Conservation (phyloP, 2,797 vertebrate genomes). For the Sebastes diaconus region DNA sequence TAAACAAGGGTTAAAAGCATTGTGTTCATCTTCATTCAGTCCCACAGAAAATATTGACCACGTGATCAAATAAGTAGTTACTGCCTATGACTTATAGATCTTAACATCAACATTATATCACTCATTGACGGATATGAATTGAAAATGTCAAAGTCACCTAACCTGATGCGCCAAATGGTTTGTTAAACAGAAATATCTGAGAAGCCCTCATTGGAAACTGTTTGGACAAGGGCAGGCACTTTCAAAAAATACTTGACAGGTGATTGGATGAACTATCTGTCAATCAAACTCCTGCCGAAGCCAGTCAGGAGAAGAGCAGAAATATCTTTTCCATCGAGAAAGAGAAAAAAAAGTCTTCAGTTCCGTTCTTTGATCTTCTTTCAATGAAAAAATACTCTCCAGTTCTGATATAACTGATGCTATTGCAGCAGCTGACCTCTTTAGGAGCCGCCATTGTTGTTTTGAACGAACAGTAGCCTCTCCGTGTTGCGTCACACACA, state of each 20-base stretch:
- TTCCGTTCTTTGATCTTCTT: too few species aligned
- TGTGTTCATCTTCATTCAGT: not conserved
- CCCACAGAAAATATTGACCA: not conserved
- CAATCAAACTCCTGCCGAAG: not conserved
- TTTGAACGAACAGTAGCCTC: too few species aligned
- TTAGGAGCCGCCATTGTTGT: too few species aligned
- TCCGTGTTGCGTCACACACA: too few species aligned
- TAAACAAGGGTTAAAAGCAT: not conserved
- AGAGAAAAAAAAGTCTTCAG: not conserved
- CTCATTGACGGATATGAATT: constrained; percentile 13
- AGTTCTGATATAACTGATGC: too few species aligned
- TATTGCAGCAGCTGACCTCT: too few species aligned
- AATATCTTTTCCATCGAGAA: not conserved
- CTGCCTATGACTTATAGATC: not conserved
- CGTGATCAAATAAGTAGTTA: not conserved
- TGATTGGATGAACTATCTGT: not conserved
- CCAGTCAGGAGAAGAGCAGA: not conserved
- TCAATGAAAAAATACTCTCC: too few species aligned
- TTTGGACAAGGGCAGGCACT: too few species aligned
- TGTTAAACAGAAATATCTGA: not conserved
- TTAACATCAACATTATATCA: not conserved
- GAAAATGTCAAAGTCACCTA: constrained; percentile 6
- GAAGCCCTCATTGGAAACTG: not conserved
- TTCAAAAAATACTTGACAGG: not conserved
- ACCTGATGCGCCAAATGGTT: not conserved